These are phyloP conservation scores for Lycaon pictus DNA, from an alignment of 2,113 vertebrate genomes.

Conservation along the genomic window DNA sequence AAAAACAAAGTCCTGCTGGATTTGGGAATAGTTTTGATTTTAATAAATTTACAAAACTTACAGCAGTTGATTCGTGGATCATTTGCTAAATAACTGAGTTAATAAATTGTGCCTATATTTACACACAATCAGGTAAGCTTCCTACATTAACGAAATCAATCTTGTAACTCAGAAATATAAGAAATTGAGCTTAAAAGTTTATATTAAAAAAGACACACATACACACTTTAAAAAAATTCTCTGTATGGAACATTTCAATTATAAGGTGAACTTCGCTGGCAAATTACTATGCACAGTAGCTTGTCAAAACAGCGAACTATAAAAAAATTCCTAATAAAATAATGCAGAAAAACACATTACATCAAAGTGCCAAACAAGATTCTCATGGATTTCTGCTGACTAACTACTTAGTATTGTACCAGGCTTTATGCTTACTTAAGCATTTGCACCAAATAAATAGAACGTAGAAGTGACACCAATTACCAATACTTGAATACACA, in stretches of 20 bases:
- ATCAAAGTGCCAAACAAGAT: constrained; percentile 6
- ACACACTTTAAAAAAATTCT: not conserved
- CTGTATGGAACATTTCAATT: not conserved
- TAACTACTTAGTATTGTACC: not conserved
- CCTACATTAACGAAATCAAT: constrained; percentile 12
- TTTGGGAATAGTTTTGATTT: not conserved
- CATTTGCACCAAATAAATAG: constrained; percentile 52
- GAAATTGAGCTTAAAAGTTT: not conserved
- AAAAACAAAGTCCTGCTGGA: not conserved
- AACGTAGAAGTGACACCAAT: not conserved
- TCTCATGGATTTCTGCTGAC: constrained; percentile 50
- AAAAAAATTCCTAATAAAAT: constrained; percentile 20
- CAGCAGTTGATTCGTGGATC: not conserved
- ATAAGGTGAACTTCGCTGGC: constrained; percentile 28
- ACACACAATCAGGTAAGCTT: not conserved
- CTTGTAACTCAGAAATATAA: not conserved
- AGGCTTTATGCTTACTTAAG: constrained; percentile 46
- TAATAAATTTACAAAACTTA: constrained; percentile 39
- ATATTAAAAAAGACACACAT: not conserved
- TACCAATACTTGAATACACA: not conserved
- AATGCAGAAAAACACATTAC: constrained; percentile 33
- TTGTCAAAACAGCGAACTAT: constrained; percentile 34
- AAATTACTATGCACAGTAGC: not conserved
- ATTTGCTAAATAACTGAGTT: not conserved
- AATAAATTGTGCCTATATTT: not conserved